A percentile compares a stretch with the other conserved stretches of the same genome.
These are phyloP conservation scores for Ennomos quercinarius DNA, from an alignment of 2,888 invertebrate species.

Conservation along the genomic window DNA sequence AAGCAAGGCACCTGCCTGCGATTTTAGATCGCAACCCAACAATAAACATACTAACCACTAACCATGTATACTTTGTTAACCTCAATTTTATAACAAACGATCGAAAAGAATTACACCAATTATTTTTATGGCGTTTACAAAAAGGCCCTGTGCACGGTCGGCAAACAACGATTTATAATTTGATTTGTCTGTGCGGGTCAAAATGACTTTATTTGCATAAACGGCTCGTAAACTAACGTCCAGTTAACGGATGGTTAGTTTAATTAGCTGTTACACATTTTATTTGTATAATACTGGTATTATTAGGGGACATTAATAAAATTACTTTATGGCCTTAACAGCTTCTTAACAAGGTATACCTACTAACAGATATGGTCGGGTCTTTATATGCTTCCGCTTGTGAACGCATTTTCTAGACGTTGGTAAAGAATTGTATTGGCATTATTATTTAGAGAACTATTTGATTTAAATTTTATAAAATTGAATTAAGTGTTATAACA, in stretches of 20 bases:
- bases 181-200: constrained; percentile 39
- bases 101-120: constrained; percentile 76
- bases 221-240: constrained; percentile 37
- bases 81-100: constrained; percentile 43
- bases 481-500: too few relatives aligned
- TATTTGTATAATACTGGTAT: constrained; percentile 34
- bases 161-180: constrained; percentile 45
- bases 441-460: too few relatives aligned
- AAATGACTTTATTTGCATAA: constrained; percentile 41
- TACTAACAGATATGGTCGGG: background rate
- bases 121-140: constrained; percentile 65
- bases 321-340: background rate
- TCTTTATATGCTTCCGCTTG: background rate
- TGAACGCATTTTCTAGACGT: too few relatives aligned
- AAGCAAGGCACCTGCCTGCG: too few relatives aligned
- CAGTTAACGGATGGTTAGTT: constrained; percentile 35
- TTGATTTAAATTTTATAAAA: too few relatives aligned
- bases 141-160: constrained; percentile 38
- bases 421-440: too few relatives aligned
- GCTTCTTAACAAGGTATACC: background rate
- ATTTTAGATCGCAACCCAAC: background rate
- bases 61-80: constrained; percentile 11
- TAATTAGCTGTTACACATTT: constrained; percentile 35
- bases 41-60: constrained; percentile 13
- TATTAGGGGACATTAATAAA: constrained; percentile 37